Conservation (phyloP, 2,797 vertebrate genomes). For the Melanotaenia maccullochi region DNA sequence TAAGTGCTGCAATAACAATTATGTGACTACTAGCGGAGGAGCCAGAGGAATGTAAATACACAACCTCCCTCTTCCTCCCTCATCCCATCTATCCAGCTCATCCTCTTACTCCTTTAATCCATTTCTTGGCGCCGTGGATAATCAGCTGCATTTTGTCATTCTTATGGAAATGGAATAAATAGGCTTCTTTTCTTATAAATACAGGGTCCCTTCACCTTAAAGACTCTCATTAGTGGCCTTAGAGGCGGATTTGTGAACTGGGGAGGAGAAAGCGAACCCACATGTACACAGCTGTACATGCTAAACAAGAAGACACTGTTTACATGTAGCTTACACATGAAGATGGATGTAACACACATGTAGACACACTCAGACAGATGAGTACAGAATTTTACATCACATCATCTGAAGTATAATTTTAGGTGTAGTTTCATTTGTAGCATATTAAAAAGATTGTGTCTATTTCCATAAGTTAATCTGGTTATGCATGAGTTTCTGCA, state of each 20-base stretch:
- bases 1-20: too few relatives aligned
- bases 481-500: slow-evolving; percentile 22
- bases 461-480: slow-evolving; percentile 59
- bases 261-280: slow-evolving; percentile 43
- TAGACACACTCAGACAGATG: background rate
- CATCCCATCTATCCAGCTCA: background rate
- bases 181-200: slow-evolving; percentile 57
- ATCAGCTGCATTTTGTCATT: slow-evolving; percentile 51
- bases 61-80: background rate
- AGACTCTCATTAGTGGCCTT: slow-evolving; percentile 73
- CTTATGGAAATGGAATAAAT: slow-evolving; percentile 44
- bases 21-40: too few relatives aligned
- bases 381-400: background rate
- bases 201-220: slow-evolving; percentile 72
- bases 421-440: slow-evolving; percentile 40
- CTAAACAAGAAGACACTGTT: slow-evolving; percentile 19
- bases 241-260: slow-evolving; percentile 79
- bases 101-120: slow-evolving; percentile 37
- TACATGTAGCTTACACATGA: too few relatives aligned
- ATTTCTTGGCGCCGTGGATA: slow-evolving; percentile 22
- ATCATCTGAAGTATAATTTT: slow-evolving; percentile 6
- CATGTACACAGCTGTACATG: slow-evolving; percentile 21
- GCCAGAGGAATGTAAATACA: too few relatives aligned
- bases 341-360: background rate
- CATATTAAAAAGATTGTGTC: slow-evolving; percentile 47